Evolutionary conservation across 2,113 vertebrate species (phyloP).

Genomic region (Psilopogon haemacephalus): DNA sequence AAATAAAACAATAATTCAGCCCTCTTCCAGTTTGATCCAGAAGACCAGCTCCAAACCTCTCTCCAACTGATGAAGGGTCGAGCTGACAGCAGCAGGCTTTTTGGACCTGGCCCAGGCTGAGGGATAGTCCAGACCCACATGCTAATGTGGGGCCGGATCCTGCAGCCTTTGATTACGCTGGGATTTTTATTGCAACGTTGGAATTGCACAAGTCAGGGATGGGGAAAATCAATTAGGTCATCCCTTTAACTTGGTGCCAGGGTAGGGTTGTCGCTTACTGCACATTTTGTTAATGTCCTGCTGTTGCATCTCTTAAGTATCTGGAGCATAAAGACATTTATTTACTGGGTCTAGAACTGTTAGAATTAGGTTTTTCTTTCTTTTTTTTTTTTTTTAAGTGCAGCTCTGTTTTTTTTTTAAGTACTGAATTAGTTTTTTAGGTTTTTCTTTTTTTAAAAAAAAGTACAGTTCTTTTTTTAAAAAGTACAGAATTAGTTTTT

Average conservation of each 20-base stretch:
- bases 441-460: too few species aligned
- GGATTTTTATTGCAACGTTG: slow-evolving; percentile 49
- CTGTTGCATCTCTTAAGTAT: neutral
- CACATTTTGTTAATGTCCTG: neutral
- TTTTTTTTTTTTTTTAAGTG: neutral
- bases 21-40: neutral
- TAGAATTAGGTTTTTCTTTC: neutral
- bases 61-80: neutral
- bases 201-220: neutral
- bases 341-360: neutral
- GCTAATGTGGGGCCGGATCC: slow-evolving; percentile 42
- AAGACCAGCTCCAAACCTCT: slow-evolving; percentile 5
- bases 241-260: slow-evolving; percentile 10
- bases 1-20: neutral
- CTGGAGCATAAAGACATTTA: neutral
- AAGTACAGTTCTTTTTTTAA: too few species aligned
- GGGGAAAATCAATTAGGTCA: slow-evolving; percentile 56
- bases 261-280: slow-evolving; percentile 14
- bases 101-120: slow-evolving; percentile 4
- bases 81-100: slow-evolving; percentile 32
- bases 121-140: neutral
- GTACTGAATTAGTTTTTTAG: too few species aligned
- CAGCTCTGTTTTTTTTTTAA: too few species aligned
- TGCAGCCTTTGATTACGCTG: slow-evolving; percentile 18
- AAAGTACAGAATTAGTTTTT: too few species aligned